Evolutionary conservation across 2,888 invertebrate genomes (phyloP), one percentile per base, ranked within the genome.

Genomic region (Ennomos erosarius): DNA sequence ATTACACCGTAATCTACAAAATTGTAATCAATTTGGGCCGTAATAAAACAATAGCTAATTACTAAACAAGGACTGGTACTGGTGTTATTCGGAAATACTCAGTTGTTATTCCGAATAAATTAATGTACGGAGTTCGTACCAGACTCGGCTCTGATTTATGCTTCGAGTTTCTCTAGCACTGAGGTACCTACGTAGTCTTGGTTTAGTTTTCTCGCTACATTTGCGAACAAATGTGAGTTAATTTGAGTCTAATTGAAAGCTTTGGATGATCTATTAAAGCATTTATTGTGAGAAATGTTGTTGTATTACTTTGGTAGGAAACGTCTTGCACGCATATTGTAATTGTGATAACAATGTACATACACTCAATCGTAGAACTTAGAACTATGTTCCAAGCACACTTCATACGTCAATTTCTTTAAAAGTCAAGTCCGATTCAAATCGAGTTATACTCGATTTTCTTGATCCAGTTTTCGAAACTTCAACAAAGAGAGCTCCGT

Each of bases 61-160:
- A 59, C 48, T 50, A 46, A 60, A 60, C 36, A 38, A 60, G 46
- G 44, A 58, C 55, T 55, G 55, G 53, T 50, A 62, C 59, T 54
- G 48, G 59, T 67, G 60, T 68, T 69, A 71, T 71, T 68, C 67
- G 67, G 61, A 61, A 69, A 62, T 69, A 65, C 64, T 71, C 64
- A 67, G 56, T 56, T 64, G 62, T 69, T 73, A 70, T 68, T 68
- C 66, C 64, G 61, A 64, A 66, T 73, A 71, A n/a, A 76, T 78
- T 76, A 80, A 80, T 79, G 76, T 73, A 70, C 67, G 61, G 80
- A 79, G 76, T 80, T 79, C 55, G 51, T 65, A 62, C 69, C 69
- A 69, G 71, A 67, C 71, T 72, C 70, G 66, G 68, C 62, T 71
- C 68, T 76, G 78, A 80, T 81, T 80, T 79, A 80, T 74, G 74